Evolutionary conservation across 2,797 vertebrate genomes (phyloP).

Genomic region (Halcyon leucocephala): DNA sequence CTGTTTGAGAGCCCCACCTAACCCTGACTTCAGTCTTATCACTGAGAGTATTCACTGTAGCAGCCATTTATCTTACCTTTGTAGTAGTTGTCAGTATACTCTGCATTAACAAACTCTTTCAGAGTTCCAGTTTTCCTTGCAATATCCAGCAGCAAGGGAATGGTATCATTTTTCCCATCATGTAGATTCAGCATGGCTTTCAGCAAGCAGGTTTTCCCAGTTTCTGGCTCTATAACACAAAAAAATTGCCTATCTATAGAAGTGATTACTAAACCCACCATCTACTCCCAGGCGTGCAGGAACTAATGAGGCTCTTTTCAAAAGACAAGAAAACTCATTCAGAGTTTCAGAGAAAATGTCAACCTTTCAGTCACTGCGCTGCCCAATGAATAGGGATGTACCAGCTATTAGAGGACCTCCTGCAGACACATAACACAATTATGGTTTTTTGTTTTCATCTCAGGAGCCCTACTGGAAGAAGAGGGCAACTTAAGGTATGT

Average conservation of each 20-base stretch:
- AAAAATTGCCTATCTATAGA: not conserved
- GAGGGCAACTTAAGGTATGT: not conserved
- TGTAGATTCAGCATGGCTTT: constrained; percentile 93
- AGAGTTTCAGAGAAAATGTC: not conserved
- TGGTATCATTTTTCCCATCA: constrained; percentile 86
- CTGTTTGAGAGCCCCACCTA: not conserved
- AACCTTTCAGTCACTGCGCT: not conserved
- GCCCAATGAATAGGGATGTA: not conserved
- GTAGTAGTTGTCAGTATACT: constrained; percentile 88
- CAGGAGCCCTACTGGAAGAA: not conserved
- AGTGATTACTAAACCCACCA: not conserved
- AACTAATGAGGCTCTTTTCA: not conserved
- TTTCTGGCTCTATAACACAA: constrained; percentile 82
- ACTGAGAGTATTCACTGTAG: not conserved
- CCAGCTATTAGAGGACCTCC: not conserved
- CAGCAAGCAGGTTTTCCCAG: constrained; percentile 90
- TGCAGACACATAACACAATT: not conserved
- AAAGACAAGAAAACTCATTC: not conserved
- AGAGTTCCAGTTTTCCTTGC: constrained; percentile 87
- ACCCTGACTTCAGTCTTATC: not conserved
- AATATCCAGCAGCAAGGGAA: constrained; percentile 86
- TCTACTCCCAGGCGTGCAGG: not conserved
- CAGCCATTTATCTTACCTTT: constrained; percentile 79
- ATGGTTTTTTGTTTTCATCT: not conserved
- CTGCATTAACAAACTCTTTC: constrained; percentile 87